Evolutionary conservation across 37 sponge, comb jelly and placozoan genomes (phyloP), one percentile per base, ranked within the genome.

Genomic region (Amphimedon queenslandica): DNA sequence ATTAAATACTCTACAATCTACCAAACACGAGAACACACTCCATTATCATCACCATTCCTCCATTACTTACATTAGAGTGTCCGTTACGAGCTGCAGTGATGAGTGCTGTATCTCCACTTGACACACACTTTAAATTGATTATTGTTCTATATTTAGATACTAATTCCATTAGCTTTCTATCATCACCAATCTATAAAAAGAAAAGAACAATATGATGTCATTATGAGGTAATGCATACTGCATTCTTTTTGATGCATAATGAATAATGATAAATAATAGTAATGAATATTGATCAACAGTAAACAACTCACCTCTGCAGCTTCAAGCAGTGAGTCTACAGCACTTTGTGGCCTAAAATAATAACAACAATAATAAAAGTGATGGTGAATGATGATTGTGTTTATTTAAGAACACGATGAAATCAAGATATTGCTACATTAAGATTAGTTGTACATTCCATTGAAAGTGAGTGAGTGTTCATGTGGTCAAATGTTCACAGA

Each of bases 61-160:
- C n/a, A n/a, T 11, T 25, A 76, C 66, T 24, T 3, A 82, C 85
- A 38, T 82, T 69, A 35, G 42, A 31, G 74, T 79, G 69, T 31
- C 94, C 94, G 40, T 75, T 84, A 42, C 84, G 32, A 24, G 94
- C 90, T 34, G 94, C 90, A 30, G 71, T 41, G 21, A 93, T 93
- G 55, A 93, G 81, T 33, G 94, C 83, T 0, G 94, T 93, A 73
- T 93, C 94, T 33, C 94, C 90, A n/a, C 84, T 81, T 27, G 38
- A 4, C 18, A 35, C 77, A 55, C 68, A 30, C 25, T 66, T 78
- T 21, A 71, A 58, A 73, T 91, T 43, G 21, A 91, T 63, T 0
- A 55, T 32, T 0, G 56, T 11, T 18, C 57, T 71, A 2, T 47
- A 30, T 32, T 69, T 43, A 3, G 29, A 13, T 30, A 85, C 37